Base-by-base conservation (phyloP, 2,113 vertebrate genomes). In the Podarcis muralis region DNA sequence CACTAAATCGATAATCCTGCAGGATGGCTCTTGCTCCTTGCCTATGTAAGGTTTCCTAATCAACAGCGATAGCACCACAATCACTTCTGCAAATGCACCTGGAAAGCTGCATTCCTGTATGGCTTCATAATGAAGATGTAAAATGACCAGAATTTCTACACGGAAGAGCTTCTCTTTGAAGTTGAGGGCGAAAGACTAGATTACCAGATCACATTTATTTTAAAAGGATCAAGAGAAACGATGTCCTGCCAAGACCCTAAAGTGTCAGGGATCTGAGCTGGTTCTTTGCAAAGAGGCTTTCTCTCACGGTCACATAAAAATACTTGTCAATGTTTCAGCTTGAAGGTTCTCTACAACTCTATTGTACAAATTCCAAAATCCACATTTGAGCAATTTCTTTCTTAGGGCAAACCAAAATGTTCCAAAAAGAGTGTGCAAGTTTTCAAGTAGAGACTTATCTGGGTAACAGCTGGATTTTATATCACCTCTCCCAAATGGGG, bases 151-250 rank as follows among this genome's bases (percentile, higher is more conserved):
- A 92, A 85, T 81, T 80, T 86, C 78, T 92, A 72, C 92, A 93
- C 87, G 83, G 79, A 79, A 86, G 84, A 86, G 90, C 82, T 89
- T 90, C 90, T 92, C 59, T 89, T 92, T 87, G 62, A 59, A 92
- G n/a, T 59, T 37, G 62, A 59, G 84, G 90, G 86, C 15, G 93
- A 88, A 1, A 0, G 74, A 27, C 68, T 69, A 91, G 92, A 91
- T 94, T 95, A 68, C 23, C 25, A 87, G 91, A 89, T 94, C 90
- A 86, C 88, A 88, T 90, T 90, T 94, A 80, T 88, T 93, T 90
- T 92, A 87, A 76, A 92, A 91, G 85, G 75, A 87, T 81, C 83
- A 93, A 92, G 82, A 69, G 82, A 92, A 94, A 81, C 59, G 35
- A 90, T 43, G 89, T 0, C 1, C 76, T 72, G 69, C 81, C 86